phyloP scores from a whole-genome alignment of 2,888 invertebrate species.

The Harpagoxenus sublaevis region DNA sequence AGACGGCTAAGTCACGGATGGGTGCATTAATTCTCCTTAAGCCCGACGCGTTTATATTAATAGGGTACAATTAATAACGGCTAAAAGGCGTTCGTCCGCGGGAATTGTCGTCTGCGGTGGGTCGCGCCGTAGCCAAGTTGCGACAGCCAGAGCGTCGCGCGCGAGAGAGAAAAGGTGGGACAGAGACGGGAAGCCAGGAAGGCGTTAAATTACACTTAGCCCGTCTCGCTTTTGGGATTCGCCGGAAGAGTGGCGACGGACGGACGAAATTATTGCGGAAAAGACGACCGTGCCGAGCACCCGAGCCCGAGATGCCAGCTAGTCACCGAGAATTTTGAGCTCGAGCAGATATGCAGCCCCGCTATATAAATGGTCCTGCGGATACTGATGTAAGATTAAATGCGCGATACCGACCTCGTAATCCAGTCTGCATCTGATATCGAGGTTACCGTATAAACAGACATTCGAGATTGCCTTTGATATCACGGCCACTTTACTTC shows the following conservation, averaged over 20 bases:
- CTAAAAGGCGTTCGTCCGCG: constrained; percentile 78
- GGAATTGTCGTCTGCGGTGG: constrained; percentile 67
- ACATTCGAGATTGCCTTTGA: constrained; percentile 71
- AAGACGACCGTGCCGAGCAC: constrained; percentile 44
- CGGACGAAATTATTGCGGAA: constrained; percentile 59
- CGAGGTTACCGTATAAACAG: constrained; percentile 73
- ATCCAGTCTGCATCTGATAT: constrained; percentile 76
- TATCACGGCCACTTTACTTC: constrained; percentile 70
- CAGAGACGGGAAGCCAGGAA: constrained; percentile 47
- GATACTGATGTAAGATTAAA: constrained; percentile 74
- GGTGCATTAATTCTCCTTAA: constrained; percentile 81
- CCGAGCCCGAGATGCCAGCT: constrained; percentile 9
- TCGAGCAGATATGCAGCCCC: constrained; percentile 29
- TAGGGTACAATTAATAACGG: constrained; percentile 82
- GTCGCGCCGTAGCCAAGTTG: constrained; percentile 54
- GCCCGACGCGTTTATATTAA: constrained; percentile 81
- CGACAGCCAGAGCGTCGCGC: constrained; percentile 38
- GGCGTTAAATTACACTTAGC: constrained; percentile 80
- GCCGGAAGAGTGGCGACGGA: constrained; percentile 53
- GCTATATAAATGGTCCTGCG: constrained; percentile 69
- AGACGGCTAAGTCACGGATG: constrained; percentile 71
- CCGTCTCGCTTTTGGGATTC: constrained; percentile 58
- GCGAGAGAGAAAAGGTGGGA: constrained; percentile 34
- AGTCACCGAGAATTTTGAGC: constrained; percentile 53
- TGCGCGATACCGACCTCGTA: constrained; percentile 74